These are phyloP conservation scores for Acromyrmex echinatior DNA, from an alignment of 1,140 invertebrate genomes.

Conservation along the genomic window DNA sequence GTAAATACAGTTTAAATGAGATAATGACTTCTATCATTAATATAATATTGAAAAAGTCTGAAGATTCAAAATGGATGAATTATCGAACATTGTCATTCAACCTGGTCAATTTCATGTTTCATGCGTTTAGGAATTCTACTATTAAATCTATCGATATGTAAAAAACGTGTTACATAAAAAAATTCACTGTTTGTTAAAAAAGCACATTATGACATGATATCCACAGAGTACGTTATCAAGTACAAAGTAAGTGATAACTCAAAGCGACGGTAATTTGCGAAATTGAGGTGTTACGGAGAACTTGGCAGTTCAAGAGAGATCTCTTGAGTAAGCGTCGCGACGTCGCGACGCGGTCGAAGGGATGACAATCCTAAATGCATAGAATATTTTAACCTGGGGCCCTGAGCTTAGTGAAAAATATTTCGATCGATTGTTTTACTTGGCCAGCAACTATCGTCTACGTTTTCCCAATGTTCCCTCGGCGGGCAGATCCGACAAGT, in stretches of 20 bases:
- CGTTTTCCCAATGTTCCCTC: neutral
- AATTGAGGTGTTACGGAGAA: constrained; percentile 30
- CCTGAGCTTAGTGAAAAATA: neutral
- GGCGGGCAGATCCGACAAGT: neutral
- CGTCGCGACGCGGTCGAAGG: constrained; percentile 2
- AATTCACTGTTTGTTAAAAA: neutral
- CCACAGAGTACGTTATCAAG: constrained; percentile 1
- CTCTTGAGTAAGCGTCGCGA: neutral
- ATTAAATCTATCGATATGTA: neutral
- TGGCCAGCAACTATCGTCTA: neutral
- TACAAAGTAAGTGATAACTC: constrained; percentile 43
- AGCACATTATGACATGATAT: neutral
- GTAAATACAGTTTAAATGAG: neutral
- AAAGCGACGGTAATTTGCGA: constrained; percentile 30
- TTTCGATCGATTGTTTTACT: neutral
- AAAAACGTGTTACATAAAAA: neutral
- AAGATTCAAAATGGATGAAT: neutral
- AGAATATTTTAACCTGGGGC: constrained; percentile 40
- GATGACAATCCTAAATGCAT: constrained; percentile 48
- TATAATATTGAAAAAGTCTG: neutral
- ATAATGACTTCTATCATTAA: neutral
- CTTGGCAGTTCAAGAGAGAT: constrained; percentile 10
- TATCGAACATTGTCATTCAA: neutral
- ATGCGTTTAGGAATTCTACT: neutral
- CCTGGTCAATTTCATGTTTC: too few species aligned